Conservation (phyloP, 1,140 invertebrate genomes). For the Gonioctena quinquepunctata region DNA sequence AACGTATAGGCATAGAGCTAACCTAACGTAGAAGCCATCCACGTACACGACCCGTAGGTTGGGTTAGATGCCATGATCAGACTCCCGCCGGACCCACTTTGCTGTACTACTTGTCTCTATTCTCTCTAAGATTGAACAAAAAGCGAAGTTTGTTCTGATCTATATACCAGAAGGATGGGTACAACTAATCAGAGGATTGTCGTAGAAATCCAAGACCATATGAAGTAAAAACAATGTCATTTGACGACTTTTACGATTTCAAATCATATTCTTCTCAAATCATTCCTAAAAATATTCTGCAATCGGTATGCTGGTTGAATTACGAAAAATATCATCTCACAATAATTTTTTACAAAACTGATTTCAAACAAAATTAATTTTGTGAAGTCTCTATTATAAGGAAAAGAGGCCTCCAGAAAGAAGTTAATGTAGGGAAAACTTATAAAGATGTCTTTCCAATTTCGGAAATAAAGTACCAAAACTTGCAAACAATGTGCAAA, state of each 20-base stretch:
- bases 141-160: neutral
- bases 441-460: constrained; percentile 4
- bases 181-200: neutral
- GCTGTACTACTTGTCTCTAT: too few species aligned
- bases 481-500: constrained; percentile 23
- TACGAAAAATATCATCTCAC: neutral
- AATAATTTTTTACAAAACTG: neutral
- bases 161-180: constrained; percentile 4
- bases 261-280: neutral
- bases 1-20: too few species aligned
- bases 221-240: neutral
- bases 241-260: constrained; percentile 14
- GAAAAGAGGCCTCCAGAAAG: neutral
- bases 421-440: neutral
- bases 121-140: neutral
- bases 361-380: neutral
- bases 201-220: constrained; percentile 1
- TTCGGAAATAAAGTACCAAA: neutral
- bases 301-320: neutral
- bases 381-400: neutral
- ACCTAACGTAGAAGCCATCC: too few species aligned
- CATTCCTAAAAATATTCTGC: neutral
- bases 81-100: too few species aligned
- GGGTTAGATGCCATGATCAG: too few species aligned
- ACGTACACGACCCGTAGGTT: too few species aligned